These are phyloP conservation scores for Albula glossodonta DNA, from an alignment of 2,113 vertebrate species.

Conservation along the genomic window DNA sequence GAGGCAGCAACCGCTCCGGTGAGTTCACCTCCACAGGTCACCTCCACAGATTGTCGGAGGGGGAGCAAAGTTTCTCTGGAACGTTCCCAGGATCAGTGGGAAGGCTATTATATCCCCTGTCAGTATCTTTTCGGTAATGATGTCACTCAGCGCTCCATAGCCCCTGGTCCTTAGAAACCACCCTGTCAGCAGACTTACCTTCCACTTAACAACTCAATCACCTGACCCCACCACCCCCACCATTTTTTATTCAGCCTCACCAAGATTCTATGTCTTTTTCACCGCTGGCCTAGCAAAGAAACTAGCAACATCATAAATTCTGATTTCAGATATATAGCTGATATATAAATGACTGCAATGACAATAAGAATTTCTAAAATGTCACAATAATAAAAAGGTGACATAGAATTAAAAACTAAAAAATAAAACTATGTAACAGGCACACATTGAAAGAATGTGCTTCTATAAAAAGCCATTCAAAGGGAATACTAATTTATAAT, in stretches of 20 bases:
- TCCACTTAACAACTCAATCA: background rate
- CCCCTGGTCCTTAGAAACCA: background rate
- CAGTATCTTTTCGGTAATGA: background rate
- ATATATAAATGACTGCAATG: background rate
- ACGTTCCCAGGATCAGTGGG: background rate
- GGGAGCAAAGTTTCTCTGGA: background rate
- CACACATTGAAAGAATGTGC: too few species aligned
- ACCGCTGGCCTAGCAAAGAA: background rate
- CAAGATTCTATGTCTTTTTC: background rate
- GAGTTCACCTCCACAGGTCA: constrained; percentile 36
- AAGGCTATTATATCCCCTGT: background rate
- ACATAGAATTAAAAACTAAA: background rate
- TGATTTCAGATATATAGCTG: background rate
- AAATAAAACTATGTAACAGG: too few species aligned
- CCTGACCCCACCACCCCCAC: background rate
- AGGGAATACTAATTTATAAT: too few species aligned
- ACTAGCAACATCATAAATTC: background rate
- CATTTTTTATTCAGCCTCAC: background rate
- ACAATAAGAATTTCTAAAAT: background rate
- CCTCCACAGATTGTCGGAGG: background rate
- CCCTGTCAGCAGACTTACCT: background rate
- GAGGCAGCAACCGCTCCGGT: constrained; percentile 63
- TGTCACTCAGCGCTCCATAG: background rate
- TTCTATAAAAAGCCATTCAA: too few species aligned
- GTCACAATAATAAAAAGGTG: background rate